Conservation (phyloP, 2,113 vertebrate species). For the Cyanistes caeruleus region DNA sequence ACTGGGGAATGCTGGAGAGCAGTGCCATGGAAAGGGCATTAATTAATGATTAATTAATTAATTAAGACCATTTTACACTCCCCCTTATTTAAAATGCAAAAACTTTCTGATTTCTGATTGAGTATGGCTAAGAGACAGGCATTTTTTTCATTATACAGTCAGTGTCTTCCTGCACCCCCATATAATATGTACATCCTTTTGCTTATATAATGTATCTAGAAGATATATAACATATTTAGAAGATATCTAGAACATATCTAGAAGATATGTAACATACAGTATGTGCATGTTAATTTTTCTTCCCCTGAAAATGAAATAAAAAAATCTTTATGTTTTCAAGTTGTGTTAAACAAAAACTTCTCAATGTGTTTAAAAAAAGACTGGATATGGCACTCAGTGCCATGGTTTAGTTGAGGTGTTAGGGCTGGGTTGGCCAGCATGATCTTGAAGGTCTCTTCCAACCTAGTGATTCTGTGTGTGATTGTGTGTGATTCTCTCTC, state of each 20-base stretch:
- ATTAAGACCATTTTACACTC: neutral
- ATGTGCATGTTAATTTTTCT: neutral
- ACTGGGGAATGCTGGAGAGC: too few species aligned
- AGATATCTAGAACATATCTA: neutral
- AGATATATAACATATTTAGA: neutral
- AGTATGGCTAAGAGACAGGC: neutral
- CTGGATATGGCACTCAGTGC: too few species aligned
- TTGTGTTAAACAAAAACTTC: neutral
- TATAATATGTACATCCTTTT: neutral
- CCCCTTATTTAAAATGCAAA: neutral
- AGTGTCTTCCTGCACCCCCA: neutral
- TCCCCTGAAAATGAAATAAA: neutral
- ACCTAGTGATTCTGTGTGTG: too few species aligned
- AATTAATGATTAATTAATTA: too few species aligned
- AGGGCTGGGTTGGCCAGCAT: too few species aligned
- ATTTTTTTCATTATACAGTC: neutral
- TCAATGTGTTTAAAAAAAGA: too few species aligned
- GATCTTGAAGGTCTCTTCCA: too few species aligned
- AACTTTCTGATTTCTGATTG: neutral
- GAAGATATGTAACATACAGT: too few species aligned
- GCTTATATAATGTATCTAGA: neutral
- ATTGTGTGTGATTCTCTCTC: neutral
- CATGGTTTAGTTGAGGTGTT: too few species aligned
- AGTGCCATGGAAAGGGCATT: too few species aligned
- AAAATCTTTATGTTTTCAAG: neutral